Evolutionary conservation across 2,113 vertebrate species (phyloP), one percentile per base, ranked within the genome.

Genomic region (Ammodytes dubius): DNA sequence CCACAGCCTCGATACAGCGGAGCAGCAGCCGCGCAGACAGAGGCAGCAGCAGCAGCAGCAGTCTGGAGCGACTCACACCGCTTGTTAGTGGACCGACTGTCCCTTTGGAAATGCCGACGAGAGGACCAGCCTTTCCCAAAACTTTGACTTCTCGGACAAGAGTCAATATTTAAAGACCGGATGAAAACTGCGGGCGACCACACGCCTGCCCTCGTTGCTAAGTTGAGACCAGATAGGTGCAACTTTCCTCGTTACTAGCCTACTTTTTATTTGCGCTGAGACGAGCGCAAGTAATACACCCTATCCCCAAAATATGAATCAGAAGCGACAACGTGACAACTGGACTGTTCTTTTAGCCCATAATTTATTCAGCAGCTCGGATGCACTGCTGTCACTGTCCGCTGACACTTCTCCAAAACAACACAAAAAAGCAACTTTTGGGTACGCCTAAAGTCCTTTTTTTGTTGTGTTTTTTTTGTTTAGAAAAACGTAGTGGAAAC

Each of bases 401-500:
- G 64, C 53, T 56, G 39, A 46, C 15, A 58, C 67, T 73, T 70
- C 19, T 69, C 37, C 50, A 70, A 67, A 73, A 86, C 10, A n/a
- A 60, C 70, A 56, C 39, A 71, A 69, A 66, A 9, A 63, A 65
- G 19, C 19, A 69, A 72, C 61, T 57, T 64, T 57, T 47, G 46
- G 45, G 17, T 42, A 66, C 64, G 12, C 46, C 10, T 40, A 50
- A 81, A 74, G 66, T 70, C 56, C 12, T 68, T 11, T 19, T 53
- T 27, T 27, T 27, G 27, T 1, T 1, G 27, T 27, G 27, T 27
- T 27, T 27, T 27, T 70, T 84, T 68, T 35, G 57, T 45, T 7
- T 4, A 68, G 61, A 77, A 81, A 80, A 90, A 87, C 77, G 87
- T 79, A 74, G 81, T 85, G 89, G 89, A 90, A 93, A 92, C 71